These are phyloP conservation scores for Chelonus insularis DNA, from an alignment of 1,140 invertebrate genomes.

Conservation along the genomic window DNA sequence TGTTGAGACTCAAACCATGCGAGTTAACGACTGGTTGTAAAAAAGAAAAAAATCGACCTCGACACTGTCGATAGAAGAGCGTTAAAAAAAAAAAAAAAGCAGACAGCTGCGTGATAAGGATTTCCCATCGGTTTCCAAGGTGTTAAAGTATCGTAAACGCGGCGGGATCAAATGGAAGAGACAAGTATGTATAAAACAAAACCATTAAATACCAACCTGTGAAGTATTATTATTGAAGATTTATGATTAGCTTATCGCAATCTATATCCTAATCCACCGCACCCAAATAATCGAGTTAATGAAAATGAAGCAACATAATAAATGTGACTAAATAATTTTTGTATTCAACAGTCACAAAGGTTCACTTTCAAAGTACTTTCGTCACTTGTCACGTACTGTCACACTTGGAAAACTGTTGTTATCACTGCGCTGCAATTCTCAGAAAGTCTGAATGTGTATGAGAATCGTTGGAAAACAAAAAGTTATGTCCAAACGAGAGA, in stretches of 20 bases:
- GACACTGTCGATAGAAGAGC: constrained; percentile 19
- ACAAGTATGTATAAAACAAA: constrained; percentile 13
- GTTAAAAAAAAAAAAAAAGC: background rate
- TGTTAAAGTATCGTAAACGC: background rate
- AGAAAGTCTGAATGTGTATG: background rate
- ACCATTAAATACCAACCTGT: constrained; percentile 6
- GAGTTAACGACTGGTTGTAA: constrained; percentile 37
- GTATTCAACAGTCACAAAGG: background rate
- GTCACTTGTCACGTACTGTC: too few species aligned
- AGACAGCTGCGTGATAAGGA: constrained; percentile 5
- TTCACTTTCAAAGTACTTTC: too few species aligned
- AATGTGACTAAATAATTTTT: background rate
- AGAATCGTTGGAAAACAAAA: background rate
- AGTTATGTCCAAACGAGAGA: constrained; percentile 18
- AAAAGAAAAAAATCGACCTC: constrained; percentile 36
- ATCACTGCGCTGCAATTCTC: too few species aligned
- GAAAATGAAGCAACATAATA: background rate
- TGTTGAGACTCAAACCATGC: background rate
- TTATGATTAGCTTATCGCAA: background rate
- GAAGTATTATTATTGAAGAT: background rate
- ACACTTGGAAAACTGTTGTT: too few species aligned
- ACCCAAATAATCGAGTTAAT: background rate
- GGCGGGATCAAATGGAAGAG: background rate
- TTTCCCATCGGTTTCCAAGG: constrained; percentile 9
- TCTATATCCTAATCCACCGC: background rate